Conservation (phyloP, 2,888 invertebrate species). For the Chrysotoxum bicinctum region DNA sequence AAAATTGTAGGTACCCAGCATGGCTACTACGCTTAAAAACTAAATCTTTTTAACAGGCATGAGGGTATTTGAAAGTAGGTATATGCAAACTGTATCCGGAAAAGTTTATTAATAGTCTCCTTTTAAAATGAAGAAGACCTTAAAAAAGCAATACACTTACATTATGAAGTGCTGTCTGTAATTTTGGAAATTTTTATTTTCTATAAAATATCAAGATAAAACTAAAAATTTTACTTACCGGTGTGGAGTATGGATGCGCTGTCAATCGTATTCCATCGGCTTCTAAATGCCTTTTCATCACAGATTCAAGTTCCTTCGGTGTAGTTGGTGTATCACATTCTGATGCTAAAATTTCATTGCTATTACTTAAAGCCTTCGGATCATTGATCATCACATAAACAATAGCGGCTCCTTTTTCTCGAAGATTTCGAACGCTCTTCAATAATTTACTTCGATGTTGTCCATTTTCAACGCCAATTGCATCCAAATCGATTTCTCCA, state of each 20-base stretch:
- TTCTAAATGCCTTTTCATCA: conserved; percentile 91
- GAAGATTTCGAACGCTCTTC: conserved; percentile 91
- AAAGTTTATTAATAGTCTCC: no score
- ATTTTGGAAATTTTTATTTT: neutral
- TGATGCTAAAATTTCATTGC: conserved; percentile 82
- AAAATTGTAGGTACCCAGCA: no score
- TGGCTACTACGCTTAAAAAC: no score
- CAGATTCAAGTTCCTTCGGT: conserved; percentile 86
- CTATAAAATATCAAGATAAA: neutral
- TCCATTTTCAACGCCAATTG: conserved; percentile 94
- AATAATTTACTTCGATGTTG: conserved; percentile 90
- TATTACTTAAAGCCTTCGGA: conserved; percentile 83
- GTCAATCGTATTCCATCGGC: conserved; percentile 93
- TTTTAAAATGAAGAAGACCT: no score
- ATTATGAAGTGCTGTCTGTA: neutral
- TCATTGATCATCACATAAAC: conserved; percentile 96
- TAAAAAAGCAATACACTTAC: no score
- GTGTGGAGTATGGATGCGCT: conserved; percentile 94
- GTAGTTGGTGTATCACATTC: conserved; percentile 81
- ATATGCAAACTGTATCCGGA: no score
- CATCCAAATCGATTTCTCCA: conserved; percentile 96
- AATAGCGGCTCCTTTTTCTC: conserved; percentile 95
- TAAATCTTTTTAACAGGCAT: no score
- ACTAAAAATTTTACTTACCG: conserved; percentile 87
- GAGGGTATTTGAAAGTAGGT: no score